Conservation (phyloP, 2,113 vertebrate species). For the Siniperca chuatsi region DNA sequence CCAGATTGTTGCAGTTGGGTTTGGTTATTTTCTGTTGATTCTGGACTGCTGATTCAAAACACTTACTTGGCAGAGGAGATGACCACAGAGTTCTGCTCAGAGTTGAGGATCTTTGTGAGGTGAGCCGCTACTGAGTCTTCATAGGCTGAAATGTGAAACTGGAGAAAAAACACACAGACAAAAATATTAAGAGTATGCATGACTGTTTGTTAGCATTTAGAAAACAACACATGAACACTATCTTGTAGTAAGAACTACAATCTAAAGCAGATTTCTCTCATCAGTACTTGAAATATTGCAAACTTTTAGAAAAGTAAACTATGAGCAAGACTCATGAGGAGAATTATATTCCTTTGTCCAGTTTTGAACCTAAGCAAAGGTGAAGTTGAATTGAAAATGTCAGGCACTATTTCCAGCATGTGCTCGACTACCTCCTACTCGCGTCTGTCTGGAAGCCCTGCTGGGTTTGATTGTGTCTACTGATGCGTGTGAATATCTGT, state of each 20-base stretch:
- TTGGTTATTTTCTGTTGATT: background rate
- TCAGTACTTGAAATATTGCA: background rate
- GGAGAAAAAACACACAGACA: background rate
- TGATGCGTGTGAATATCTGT: constrained; percentile 49
- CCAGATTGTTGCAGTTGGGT: background rate
- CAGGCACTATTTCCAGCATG: constrained; percentile 12
- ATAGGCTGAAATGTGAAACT: constrained; percentile 94
- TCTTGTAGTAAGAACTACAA: background rate
- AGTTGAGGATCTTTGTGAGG: constrained; percentile 97
- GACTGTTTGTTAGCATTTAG: background rate
- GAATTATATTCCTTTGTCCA: background rate
- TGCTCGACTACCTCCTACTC: constrained; percentile 8
- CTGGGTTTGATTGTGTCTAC: constrained; percentile 29
- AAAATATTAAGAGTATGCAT: background rate
- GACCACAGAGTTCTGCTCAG: constrained; percentile 95
- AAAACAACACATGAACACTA: background rate
- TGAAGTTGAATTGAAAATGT: constrained; percentile 25
- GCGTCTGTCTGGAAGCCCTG: constrained; percentile 8
- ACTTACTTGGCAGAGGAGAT: constrained; percentile 97
- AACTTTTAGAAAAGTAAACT: background rate
- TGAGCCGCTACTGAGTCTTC: constrained; percentile 96
- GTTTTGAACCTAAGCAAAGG: background rate
- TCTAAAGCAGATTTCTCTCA: background rate
- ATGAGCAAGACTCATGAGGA: background rate
- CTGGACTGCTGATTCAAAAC: background rate